phyloP scores from a whole-genome alignment of 2,797 vertebrate species.

The Liasis olivaceus region DNA sequence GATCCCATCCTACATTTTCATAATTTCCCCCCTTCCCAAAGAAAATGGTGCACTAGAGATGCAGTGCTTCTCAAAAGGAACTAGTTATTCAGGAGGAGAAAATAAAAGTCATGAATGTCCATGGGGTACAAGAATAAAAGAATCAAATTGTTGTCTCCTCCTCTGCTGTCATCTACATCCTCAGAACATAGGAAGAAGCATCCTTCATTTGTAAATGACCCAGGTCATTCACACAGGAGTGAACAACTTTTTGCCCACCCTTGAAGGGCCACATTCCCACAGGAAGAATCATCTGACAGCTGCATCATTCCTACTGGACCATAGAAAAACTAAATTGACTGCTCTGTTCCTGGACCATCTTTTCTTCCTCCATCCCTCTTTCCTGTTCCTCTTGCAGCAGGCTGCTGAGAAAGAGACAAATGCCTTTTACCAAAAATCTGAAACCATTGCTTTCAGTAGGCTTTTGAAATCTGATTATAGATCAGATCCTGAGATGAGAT shows the following conservation, averaged over 20 bases:
- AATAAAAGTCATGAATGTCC: not conserved
- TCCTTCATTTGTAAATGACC: not conserved
- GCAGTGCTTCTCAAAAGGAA: constrained; percentile 20
- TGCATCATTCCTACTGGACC: not conserved
- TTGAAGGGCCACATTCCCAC: not conserved
- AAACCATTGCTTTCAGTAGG: not conserved
- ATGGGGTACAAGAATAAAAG: not conserved
- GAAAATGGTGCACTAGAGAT: constrained; percentile 43
- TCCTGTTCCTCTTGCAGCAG: not conserved
- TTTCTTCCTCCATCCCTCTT: not conserved
- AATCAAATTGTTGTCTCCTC: not conserved
- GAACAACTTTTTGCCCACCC: not conserved
- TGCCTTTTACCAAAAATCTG: not conserved
- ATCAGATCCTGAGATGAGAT: not conserved
- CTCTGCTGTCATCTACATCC: not conserved
- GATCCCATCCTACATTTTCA: constrained; percentile 47
- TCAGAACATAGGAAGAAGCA: not conserved
- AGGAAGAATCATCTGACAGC: not conserved
- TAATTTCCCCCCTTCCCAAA: constrained; percentile 17
- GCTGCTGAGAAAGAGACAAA: not conserved
- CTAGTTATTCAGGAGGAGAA: not conserved
- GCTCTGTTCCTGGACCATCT: not conserved
- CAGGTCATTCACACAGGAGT: not conserved
- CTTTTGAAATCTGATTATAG: not conserved
- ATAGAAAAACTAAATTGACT: not conserved